Evolutionary conservation across 2,888 invertebrate species (phyloP).

Genomic region (Drosophila quinaria): DNA sequence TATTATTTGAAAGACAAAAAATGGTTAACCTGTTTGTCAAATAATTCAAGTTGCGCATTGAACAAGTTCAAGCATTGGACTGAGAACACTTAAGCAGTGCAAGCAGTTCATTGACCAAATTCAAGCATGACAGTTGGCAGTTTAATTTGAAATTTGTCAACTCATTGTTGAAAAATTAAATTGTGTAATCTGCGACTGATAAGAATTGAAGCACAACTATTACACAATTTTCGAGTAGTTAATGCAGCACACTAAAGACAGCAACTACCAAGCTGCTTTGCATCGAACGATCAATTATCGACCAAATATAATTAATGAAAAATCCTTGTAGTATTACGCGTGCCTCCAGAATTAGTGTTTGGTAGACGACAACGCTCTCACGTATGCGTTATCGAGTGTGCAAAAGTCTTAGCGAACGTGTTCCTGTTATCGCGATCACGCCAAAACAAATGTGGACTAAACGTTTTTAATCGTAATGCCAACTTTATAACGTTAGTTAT

Average conservation of each 20-base stretch:
- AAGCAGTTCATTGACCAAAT: neutral
- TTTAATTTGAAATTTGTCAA: constrained; percentile 1
- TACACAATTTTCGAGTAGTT: neutral
- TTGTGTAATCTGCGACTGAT: neutral
- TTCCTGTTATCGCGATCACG: constrained; percentile 20
- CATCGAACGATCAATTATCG: constrained; percentile 9
- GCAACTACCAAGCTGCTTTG: neutral
- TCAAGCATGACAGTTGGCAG: neutral
- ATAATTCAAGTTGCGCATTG: too few species aligned
- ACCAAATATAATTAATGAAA: neutral
- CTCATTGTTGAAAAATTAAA: neutral
- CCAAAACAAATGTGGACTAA: constrained; percentile 20
- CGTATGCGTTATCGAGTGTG: constrained; percentile 57
- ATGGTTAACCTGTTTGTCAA: neutral
- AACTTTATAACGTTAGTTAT: constrained; percentile 25
- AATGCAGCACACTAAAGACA: neutral
- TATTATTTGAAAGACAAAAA: neutral
- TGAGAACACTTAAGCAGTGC: constrained; percentile 7
- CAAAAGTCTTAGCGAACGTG: neutral
- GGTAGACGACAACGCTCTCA: constrained; percentile 12
- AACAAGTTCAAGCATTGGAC: neutral
- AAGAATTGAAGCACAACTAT: neutral
- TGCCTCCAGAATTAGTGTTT: constrained; percentile 1
- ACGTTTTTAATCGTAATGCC: constrained; percentile 27
- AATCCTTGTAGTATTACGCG: constrained; percentile 9